These are phyloP conservation scores for Halocaridina rubra DNA, from an alignment of 2,888 invertebrate species.

Conservation along the genomic window DNA sequence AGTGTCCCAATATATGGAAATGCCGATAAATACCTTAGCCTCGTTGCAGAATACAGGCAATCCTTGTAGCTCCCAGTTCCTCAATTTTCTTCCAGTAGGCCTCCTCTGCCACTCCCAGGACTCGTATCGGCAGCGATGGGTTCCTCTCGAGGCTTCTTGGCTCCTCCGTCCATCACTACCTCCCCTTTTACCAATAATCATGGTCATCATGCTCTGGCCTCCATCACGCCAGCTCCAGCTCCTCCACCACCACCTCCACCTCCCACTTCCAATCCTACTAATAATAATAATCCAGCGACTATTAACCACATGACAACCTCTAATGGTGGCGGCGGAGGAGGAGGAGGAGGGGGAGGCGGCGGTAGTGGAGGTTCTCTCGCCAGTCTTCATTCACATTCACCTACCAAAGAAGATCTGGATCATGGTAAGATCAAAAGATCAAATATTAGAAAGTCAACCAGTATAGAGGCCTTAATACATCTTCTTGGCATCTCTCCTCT, in stretches of 20 bases:
- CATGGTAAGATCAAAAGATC: slow-evolving; percentile 37
- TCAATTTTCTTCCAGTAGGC: slow-evolving; percentile 29
- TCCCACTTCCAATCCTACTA: slow-evolving; percentile 19
- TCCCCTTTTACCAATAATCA: slow-evolving; percentile 37
- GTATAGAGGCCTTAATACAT: too few species aligned
- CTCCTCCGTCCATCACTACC: slow-evolving; percentile 25
- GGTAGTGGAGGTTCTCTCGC: background rate
- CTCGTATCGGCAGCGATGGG: slow-evolving; percentile 62
- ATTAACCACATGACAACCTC: slow-evolving; percentile 43
- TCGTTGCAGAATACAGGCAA: too few species aligned
- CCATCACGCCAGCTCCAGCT: slow-evolving; percentile 26
- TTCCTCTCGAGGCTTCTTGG: slow-evolving; percentile 53
- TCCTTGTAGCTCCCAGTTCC: background rate
- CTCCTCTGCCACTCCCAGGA: slow-evolving; percentile 58
- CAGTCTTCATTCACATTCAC: slow-evolving; percentile 1
- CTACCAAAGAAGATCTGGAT: slow-evolving; percentile 58
- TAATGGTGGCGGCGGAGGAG: slow-evolving; percentile 26
- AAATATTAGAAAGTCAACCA: too few species aligned
- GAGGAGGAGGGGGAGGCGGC: slow-evolving; percentile 13
- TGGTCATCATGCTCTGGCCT: slow-evolving; percentile 30
- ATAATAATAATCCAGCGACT: slow-evolving; percentile 47
- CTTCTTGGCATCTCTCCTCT: too few species aligned
- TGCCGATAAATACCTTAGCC: too few species aligned
- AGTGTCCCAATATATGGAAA: too few species aligned
- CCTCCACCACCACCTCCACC: background rate